A percentile compares a stretch with the other conserved stretches of the same genome.
phyloP scores from a whole-genome alignment of 37 sponge, comb jelly and placozoan species.

The Spongilla lacustris region DNA sequence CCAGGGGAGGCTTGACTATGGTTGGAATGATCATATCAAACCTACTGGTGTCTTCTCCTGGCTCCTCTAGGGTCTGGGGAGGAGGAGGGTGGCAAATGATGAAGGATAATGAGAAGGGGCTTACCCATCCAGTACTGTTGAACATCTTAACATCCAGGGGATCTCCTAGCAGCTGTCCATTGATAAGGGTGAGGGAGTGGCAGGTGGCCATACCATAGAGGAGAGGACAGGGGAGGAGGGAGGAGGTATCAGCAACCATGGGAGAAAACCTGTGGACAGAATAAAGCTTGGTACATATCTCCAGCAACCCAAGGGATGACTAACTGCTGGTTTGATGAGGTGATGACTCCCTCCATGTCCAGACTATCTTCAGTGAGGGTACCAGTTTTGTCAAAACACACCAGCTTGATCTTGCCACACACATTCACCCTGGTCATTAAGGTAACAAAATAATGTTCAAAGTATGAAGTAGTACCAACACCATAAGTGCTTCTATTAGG shows the following conservation, averaged over 20 bases:
- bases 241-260: slow-evolving; percentile 34
- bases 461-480: too few relatives aligned
- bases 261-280: slow-evolving; percentile 25
- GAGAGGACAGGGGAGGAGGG: slow-evolving; percentile 33
- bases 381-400: slow-evolving; percentile 98
- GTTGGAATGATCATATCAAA: slow-evolving; percentile 64
- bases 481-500: too few relatives aligned
- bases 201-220: slow-evolving; percentile 82
- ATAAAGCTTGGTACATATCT: not conserved
- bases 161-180: slow-evolving; percentile 84
- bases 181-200: slow-evolving; percentile 81
- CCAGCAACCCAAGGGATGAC: not conserved
- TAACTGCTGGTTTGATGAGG: not conserved
- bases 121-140: slow-evolving; percentile 78
- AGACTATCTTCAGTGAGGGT: slow-evolving; percentile 96
- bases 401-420: slow-evolving; percentile 91
- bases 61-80: slow-evolving; percentile 3
- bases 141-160: slow-evolving; percentile 96
- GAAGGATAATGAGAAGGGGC: slow-evolving; percentile 14
- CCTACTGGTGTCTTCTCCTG: slow-evolving; percentile 45
- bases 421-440: slow-evolving; percentile 69
- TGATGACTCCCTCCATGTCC: slow-evolving; percentile 63
- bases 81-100: not conserved
- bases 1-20: slow-evolving; percentile 42
- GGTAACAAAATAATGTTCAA: too few relatives aligned